Percentiles rank a stretch among this genome's conserved stretches.
Conservation (phyloP, 2,888 invertebrate species). For the Melanostoma mellinum region DNA sequence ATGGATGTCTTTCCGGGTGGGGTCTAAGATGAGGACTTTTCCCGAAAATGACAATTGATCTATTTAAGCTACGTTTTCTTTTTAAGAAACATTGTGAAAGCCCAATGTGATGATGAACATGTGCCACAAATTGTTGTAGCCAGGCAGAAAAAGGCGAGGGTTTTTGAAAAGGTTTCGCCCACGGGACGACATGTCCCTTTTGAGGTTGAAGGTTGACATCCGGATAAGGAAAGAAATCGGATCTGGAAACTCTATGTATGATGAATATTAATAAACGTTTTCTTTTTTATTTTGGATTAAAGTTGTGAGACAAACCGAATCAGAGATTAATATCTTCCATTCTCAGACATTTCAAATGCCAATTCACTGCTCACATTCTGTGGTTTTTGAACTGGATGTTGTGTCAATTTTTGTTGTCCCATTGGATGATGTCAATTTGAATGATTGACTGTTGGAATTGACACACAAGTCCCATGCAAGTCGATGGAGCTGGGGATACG, state of each 20-base stretch:
- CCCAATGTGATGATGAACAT: neutral
- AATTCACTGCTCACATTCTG: slow-evolving; percentile 4
- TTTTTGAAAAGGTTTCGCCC: neutral
- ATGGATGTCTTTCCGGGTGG: slow-evolving; percentile 15
- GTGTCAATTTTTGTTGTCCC: slow-evolving; percentile 8
- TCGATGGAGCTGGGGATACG: slow-evolving; percentile 13
- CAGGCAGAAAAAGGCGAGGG: neutral
- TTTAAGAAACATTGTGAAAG: neutral
- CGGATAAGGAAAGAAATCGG: neutral
- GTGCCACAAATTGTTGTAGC: neutral
- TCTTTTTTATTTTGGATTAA: neutral
- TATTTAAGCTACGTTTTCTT: slow-evolving; percentile 3
- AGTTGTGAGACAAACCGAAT: too few species aligned
- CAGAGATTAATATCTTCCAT: too few species aligned
- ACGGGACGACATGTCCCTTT: neutral
- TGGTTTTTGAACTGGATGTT: neutral
- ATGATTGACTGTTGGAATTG: slow-evolving; percentile 13
- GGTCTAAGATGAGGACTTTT: neutral
- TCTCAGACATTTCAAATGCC: neutral
- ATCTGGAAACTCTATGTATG: neutral
- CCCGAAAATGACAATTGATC: neutral
- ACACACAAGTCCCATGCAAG: slow-evolving; percentile 12
- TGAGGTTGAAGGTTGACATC: slow-evolving; percentile 4
- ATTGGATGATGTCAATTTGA: slow-evolving; percentile 4
- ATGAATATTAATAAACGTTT: slow-evolving; percentile 14